Evolutionary conservation across 2,797 vertebrate species (phyloP).

Genomic region (Heteromormyrus szaboi): DNA sequence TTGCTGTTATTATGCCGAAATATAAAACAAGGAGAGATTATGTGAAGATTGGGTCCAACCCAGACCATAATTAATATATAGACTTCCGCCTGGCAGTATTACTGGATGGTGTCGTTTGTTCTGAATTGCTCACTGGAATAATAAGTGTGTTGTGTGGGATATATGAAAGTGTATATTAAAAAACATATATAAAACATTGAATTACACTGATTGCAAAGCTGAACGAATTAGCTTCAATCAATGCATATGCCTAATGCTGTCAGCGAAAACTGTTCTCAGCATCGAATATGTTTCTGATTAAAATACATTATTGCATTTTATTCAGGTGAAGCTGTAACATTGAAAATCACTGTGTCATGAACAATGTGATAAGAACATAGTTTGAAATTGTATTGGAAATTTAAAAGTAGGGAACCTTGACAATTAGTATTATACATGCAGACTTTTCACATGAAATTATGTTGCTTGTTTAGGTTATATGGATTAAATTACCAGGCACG

Average conservation of each 20-base stretch:
- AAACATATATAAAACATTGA: background rate
- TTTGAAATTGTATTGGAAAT: background rate
- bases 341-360: background rate
- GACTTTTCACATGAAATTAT: background rate
- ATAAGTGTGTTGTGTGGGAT: background rate
- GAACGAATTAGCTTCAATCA: background rate
- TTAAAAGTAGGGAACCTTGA: background rate
- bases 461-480: background rate
- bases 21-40: constrained; percentile 12
- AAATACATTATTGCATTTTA: background rate
- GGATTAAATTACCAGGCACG: background rate
- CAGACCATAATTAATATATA: background rate
- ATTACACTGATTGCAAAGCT: background rate
- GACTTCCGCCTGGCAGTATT: background rate
- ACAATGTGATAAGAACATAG: background rate
- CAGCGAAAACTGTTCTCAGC: background rate
- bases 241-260: background rate
- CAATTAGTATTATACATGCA: background rate
- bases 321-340: background rate
- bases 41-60: background rate
- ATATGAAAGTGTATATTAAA: background rate
- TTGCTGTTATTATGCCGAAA: background rate
- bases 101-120: background rate
- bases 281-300: background rate
- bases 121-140: background rate